phyloP scores from a whole-genome alignment of 2,113 vertebrate species.

The Galemys pyrenaicus region DNA sequence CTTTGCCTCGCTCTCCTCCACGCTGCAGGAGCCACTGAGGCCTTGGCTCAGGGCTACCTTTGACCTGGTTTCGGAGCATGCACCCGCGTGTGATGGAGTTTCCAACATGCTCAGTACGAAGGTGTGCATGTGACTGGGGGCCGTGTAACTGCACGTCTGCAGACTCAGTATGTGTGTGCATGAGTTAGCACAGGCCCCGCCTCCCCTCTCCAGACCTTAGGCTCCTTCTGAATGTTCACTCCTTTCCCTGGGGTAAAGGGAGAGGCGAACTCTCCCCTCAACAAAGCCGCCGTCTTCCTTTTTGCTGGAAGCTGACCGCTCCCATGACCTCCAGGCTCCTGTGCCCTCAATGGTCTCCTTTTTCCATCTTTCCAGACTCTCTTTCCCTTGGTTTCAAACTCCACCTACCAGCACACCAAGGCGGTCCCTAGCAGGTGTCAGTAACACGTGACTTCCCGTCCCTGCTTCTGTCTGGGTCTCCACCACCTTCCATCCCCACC shows the following conservation, averaged over 20 bases:
- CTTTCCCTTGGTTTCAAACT: background rate
- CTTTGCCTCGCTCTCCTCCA: background rate
- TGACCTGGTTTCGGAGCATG: background rate
- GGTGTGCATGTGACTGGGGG: background rate
- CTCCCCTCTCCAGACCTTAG: background rate
- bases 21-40: fast-evolving
- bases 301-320: background rate
- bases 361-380: background rate
- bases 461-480: background rate
- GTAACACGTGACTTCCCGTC: background rate
- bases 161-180: background rate
- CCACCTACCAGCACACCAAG: background rate
- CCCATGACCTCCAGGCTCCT: background rate
- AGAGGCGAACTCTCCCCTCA: background rate
- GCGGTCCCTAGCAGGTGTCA: background rate
- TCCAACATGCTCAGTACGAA: background rate
- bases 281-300: background rate
- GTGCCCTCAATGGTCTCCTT: background rate
- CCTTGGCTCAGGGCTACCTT: background rate
- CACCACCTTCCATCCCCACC: fast-evolving
- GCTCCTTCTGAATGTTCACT: background rate
- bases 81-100: background rate
- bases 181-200: background rate
- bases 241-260: background rate
- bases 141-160: background rate